A percentile compares a stretch with the other conserved stretches of the same genome.
Conservation (phyloP, 2,113 vertebrate species). For the Ctenodactylus gundi region DNA sequence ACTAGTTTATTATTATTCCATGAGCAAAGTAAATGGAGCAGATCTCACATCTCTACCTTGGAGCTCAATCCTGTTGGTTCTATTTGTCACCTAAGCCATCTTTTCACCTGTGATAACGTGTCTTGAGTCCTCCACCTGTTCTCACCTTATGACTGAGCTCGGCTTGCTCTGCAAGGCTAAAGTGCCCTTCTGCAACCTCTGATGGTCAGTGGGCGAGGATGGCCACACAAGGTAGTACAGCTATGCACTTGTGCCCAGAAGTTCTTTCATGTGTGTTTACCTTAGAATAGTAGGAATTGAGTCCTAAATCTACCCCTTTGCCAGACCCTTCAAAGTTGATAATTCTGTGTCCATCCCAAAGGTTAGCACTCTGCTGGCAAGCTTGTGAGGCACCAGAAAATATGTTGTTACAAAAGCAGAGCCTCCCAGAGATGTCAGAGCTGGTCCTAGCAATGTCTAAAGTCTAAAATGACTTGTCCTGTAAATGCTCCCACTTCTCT, state of each 20-base stretch:
- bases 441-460: not conserved
- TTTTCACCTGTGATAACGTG: not conserved
- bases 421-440: not conserved
- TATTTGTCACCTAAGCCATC: not conserved
- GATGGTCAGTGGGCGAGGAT: not conserved
- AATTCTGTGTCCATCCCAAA: not conserved
- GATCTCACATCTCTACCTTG: not conserved
- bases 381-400: not conserved
- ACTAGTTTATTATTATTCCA: not conserved
- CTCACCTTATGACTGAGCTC: not conserved
- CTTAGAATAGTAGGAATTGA: not conserved
- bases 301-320: not conserved
- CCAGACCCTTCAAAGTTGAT: constrained; percentile 28
- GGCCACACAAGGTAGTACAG: not conserved
- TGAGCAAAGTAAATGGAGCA: not conserved
- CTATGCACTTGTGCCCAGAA: not conserved
- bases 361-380: not conserved
- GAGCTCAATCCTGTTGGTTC: not conserved
- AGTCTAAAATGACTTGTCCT: constrained; percentile 1
- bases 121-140: not conserved
- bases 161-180: not conserved
- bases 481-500: not conserved
- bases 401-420: not conserved
- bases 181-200: not conserved
- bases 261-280: not conserved